Base-by-base conservation (phyloP, 2,113 vertebrate species). In the Misgurnus anguillicaudatus region DNA sequence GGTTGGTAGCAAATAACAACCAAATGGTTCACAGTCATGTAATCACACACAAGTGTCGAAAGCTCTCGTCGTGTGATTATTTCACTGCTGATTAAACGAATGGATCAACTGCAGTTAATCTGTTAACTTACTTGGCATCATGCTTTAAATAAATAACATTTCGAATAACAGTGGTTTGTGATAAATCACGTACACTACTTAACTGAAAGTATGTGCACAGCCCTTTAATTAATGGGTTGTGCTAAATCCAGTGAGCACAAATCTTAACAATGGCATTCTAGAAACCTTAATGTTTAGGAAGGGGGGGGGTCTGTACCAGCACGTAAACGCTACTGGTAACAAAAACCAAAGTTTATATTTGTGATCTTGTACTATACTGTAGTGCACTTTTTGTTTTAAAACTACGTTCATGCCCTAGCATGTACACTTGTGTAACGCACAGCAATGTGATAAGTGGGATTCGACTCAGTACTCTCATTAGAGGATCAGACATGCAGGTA, bases 1-100 rank as follows among this genome's bases (percentile, higher is more conserved):
- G 82, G 88, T 86, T 89, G 85, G 86, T 87, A 86, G 87, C 87
- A 90, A 91, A 92, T 90, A 84, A 69, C 86, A 89, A 90, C 89
- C 89, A 90, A 74, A 69, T 78, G 65, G 38, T 67, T 16, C 65
- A 61, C 39, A 47, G 53, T 70, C 65, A 21, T 70, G 53, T 70
- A 70, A 78, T 78, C 66, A 70, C 67, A 78, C 67, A 60, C n/a
- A 31, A 69, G 77, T 78, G 66, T 78, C 60, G 76, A 78, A 78
- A 69, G 65, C 69, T 78, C 41, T 41, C 9, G 45, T 68, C 58
- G 13, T 0, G 19, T 38, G 66, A 78, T 62, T 66, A 62, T 78
- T 78, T 78, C 21, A 48, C 55, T 31, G 16, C 58, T 78, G 77
- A 78, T 78, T 61, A 78, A 70, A 78, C 55, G 17, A 67, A 78